Base-by-base conservation (phyloP, 2,888 invertebrate genomes). In the Napeogenes inachia region DNA sequence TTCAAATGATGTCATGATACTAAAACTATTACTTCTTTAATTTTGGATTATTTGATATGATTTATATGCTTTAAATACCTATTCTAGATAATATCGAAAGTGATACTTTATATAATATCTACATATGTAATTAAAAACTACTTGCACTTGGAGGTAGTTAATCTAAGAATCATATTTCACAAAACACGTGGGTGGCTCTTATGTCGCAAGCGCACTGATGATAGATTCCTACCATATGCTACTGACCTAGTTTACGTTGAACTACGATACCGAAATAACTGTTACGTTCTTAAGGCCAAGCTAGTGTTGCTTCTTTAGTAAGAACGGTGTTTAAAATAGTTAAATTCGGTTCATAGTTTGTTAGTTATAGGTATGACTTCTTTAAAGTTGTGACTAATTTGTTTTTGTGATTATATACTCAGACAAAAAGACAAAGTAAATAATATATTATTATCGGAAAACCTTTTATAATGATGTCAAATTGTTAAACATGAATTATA, bases 251-350 rank as follows among this genome's bases (percentile, higher is more conserved):
- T 78, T 84, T 73, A 72, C 63, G 63, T 69, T 66, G 68, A 68
- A 73, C 71, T 67, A 70, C 67, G 68, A 66, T 72, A 81, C 80
- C 73, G 70, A 83, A 84, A 84, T 84, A 84, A 75, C 75, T 73
- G 67, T 74, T 74, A 68, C 65, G 70, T 62, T 67, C 71, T 72
- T 77, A 76, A 77, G 76, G 79, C 76, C 80, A 73, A 75, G 70
- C 71, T 70, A 71, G 71, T 73, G 69, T 72, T 67, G 69, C 72
- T 70, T 64, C 38, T 56, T 33, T 42, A 13, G 13, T 42, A 68
- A 69, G 60, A 63, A 59, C 54, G 33, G 12, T 45, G 33, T 50
- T 30, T 10, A 30, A 12, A 30, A 30, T 8, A 21, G 30, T 30
- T 2, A 30, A 50, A 12, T 50, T 12, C 6, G 21, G 21, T 30